phyloP scores from a whole-genome alignment of 1,140 invertebrate genomes.

The Apis dorsata region DNA sequence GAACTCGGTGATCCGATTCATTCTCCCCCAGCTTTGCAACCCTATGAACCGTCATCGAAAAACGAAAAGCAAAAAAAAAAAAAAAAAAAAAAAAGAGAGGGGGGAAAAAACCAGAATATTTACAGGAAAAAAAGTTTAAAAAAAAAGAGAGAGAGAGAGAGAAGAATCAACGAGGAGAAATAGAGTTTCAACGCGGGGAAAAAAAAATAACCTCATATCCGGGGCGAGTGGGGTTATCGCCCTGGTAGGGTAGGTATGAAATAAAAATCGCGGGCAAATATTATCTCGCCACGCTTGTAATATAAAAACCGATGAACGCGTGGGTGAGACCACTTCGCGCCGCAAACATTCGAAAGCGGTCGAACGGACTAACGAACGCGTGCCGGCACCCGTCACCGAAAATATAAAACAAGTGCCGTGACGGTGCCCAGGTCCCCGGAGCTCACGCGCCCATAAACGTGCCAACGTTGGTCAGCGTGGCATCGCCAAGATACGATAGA shows the following conservation, averaged over 20 bases:
- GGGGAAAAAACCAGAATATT: neutral
- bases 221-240: neutral
- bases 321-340: conserved; percentile 20
- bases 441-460: conserved; percentile 47
- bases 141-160: neutral
- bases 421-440: neutral
- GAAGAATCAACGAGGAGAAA: neutral
- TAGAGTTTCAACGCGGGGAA: neutral
- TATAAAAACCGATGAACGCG: conserved; percentile 34
- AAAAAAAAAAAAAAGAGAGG: neutral
- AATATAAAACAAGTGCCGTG: conserved; percentile 58
- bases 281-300: conserved; percentile 26
- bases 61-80: neutral
- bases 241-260: conserved; percentile 10
- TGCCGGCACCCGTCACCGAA: conserved; percentile 42
- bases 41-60: neutral
- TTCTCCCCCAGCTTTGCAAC: neutral
- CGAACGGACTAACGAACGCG: conserved; percentile 27
- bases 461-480: conserved; percentile 42
- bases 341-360: conserved; percentile 54
- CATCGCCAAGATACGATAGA: neutral
- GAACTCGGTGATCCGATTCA: conserved; percentile 4
- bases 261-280: conserved; percentile 14
- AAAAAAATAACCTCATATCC: neutral
- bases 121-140: neutral